Base-by-base conservation (phyloP, 2,888 invertebrate genomes). In the Monopis laevigella region DNA sequence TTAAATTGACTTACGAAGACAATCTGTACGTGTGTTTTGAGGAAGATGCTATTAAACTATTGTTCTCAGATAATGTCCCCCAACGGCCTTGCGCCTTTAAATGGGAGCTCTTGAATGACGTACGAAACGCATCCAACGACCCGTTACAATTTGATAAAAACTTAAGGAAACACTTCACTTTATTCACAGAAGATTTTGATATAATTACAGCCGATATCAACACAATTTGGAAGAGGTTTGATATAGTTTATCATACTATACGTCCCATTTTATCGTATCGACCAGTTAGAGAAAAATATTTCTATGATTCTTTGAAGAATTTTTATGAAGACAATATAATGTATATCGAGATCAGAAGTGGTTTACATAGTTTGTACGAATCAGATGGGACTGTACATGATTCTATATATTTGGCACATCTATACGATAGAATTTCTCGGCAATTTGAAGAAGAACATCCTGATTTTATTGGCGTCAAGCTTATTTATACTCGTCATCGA, bases 321-420 rank as follows among this genome's bases (percentile, higher is more conserved):
- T 82, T 88, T 46, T 82, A 85, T 46, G 81, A 84, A 0, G 91
- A 91, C 54, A 88, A 88, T 44, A 75, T 91, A 1, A 82, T 86
- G 62, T 90, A 90, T 48, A 56, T 89, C 24, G 91, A 91, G 59
- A 62, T 90, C 8, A 70, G 91, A 45, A 78, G 84, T 11, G 74
- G 84, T 2, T 55, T 90, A 32, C 80, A 84, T 1, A 50, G 62
- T 47, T 56, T 88, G 0, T 89, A 89, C 52, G 88, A 88, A 45
- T 53, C 88, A 6, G 71, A 89, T 36, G 88, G 86, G 0, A 85
- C 72, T 0, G 41, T 49, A 1, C 84, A 86, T 43, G 75, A 70
- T 0, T 55, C 66, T 0, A 46, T 82, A 7, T 85, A 87, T 45
- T 69, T 84, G 2, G 81, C 83, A 0, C 63, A 65, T 41, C 62